phyloP scores from a whole-genome alignment of 2,888 invertebrate genomes.

The Amphipoea lucens region DNA sequence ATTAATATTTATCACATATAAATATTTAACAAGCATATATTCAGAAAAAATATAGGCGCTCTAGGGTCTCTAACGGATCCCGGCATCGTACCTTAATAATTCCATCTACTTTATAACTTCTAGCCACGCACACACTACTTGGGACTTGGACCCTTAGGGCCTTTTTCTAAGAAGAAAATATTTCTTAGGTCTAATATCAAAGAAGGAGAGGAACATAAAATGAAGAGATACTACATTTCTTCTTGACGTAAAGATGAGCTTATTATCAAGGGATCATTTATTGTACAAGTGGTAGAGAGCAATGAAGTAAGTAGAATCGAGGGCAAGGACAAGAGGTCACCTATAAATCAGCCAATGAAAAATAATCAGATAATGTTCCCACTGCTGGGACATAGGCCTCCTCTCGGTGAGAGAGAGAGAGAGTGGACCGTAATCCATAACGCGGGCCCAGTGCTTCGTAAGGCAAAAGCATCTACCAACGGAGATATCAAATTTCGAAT shows the following conservation, averaged over 20 bases:
- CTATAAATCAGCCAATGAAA: too few species aligned
- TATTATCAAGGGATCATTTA: neutral
- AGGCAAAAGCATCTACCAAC: too few species aligned
- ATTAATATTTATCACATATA: slow-evolving; percentile 41
- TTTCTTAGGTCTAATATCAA: slow-evolving; percentile 16
- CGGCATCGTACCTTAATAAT: slow-evolving; percentile 34
- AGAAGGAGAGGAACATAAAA: neutral
- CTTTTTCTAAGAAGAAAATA: slow-evolving; percentile 29
- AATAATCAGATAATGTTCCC: too few species aligned
- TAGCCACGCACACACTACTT: slow-evolving; percentile 21
- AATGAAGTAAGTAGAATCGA: too few species aligned
- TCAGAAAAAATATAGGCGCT: slow-evolving; percentile 25
- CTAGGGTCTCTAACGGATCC: slow-evolving; percentile 17
- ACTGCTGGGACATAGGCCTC: too few species aligned
- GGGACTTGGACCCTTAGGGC: neutral
- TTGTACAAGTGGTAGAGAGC: too few species aligned
- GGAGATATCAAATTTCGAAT: too few species aligned
- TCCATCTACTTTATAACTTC: slow-evolving; percentile 36
- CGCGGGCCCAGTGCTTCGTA: too few species aligned
- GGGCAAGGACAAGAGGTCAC: too few species aligned
- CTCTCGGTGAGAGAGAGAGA: too few species aligned
- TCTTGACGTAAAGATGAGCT: neutral
- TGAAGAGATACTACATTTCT: neutral
- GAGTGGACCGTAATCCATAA: too few species aligned
- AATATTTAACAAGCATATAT: slow-evolving; percentile 32